Percentiles rank a stretch among this genome's conserved stretches.
These are phyloP conservation scores for Blastobasis lacticolella DNA, from an alignment of 2,888 invertebrate genomes.

Conservation along the genomic window DNA sequence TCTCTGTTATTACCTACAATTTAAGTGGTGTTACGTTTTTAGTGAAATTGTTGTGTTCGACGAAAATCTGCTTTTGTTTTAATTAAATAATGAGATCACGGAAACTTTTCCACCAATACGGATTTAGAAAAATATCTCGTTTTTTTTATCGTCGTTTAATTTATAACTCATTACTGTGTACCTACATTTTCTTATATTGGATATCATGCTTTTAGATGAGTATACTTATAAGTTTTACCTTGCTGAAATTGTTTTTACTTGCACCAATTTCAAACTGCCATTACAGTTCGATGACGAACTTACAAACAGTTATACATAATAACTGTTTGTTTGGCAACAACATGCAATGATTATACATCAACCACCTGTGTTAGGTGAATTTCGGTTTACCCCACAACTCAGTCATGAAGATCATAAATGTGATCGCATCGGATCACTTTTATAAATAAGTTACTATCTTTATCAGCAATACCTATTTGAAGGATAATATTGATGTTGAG, in stretches of 20 bases:
- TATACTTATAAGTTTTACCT: too few relatives aligned
- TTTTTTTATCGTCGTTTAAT: too few relatives aligned
- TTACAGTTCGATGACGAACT: conserved; percentile 26
- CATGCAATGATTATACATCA: conserved; percentile 52
- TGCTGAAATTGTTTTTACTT: conserved; percentile 25
- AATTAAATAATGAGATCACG: too few relatives aligned
- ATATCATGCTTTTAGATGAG: too few relatives aligned
- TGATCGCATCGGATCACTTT: background rate
- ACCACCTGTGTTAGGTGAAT: conserved; percentile 45
- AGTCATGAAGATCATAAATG: background rate
- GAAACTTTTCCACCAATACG: too few relatives aligned
- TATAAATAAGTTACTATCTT: background rate
- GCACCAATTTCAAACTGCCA: conserved; percentile 58
- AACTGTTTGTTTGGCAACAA: conserved; percentile 67
- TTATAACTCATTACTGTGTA: too few relatives aligned
- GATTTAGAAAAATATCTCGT: too few relatives aligned
- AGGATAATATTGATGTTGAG: conserved; percentile 26
- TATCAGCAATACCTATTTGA: conserved; percentile 22
- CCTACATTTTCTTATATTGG: too few relatives aligned
- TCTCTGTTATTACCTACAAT: too few relatives aligned
- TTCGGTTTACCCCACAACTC: conserved; percentile 42
- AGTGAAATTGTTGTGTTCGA: too few relatives aligned
- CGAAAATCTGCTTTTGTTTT: too few relatives aligned
- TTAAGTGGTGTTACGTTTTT: too few relatives aligned
- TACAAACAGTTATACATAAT: conserved; percentile 35